Percentiles rank a stretch among this genome's conserved stretches.
phyloP scores from a whole-genome alignment of 1,140 invertebrate species.

The Chlorops oryzae region DNA sequence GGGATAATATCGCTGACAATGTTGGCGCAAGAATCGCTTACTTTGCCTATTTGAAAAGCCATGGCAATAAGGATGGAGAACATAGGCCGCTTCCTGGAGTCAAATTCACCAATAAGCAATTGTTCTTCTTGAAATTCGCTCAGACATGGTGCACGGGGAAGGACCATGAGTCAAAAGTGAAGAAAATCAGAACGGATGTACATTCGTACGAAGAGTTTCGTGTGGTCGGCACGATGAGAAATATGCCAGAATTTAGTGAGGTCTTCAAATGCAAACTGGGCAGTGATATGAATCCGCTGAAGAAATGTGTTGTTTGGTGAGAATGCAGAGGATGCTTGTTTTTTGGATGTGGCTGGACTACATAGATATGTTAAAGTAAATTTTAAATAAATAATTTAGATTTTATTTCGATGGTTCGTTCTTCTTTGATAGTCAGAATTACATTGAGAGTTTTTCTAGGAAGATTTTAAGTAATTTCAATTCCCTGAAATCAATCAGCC shows the following conservation, averaged over 20 bases:
- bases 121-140: conserved; percentile 57
- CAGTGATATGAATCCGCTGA: conserved; percentile 60
- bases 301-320: conserved; percentile 56
- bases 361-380: no score
- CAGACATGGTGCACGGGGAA: conserved; percentile 53
- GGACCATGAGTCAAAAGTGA: conserved; percentile 45
- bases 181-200: conserved; percentile 28
- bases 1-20: conserved; percentile 89
- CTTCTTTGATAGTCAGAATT: no score
- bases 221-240: conserved; percentile 62
- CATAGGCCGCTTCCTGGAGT: conserved; percentile 52
- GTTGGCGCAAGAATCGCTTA: conserved; percentile 76
- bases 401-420: no score
- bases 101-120: conserved; percentile 53
- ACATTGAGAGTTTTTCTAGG: no score
- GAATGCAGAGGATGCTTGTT: no score
- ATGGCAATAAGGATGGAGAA: conserved; percentile 41
- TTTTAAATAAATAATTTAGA: no score
- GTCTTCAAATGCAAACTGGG: conserved; percentile 58
- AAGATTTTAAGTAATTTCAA: no score
- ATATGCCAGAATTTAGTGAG: conserved; percentile 58
- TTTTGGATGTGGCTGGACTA: no score
- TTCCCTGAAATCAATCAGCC: no score
- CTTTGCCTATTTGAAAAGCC: conserved; percentile 52
- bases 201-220: conserved; percentile 51